Conservation (phyloP, 2,113 vertebrate genomes). For the Diphyllodes magnificus region DNA sequence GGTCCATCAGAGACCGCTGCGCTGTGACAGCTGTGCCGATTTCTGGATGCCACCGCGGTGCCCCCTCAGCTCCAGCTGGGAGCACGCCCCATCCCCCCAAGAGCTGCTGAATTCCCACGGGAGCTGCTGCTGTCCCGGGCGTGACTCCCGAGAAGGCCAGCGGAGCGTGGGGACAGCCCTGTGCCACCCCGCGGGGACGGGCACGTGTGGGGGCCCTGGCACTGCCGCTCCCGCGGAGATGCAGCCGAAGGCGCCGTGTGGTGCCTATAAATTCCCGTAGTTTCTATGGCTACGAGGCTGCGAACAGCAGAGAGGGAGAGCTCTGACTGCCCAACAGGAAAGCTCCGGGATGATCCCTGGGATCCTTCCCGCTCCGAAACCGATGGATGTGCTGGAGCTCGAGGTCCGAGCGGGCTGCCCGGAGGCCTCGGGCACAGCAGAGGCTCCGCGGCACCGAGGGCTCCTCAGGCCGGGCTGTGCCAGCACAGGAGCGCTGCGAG, state of each 20-base stretch:
- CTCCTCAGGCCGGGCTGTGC: not conserved
- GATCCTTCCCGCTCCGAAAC: not conserved
- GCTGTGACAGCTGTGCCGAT: rapidly evolving
- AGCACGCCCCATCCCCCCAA: not conserved
- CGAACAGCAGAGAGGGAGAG: not conserved
- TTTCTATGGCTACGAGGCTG: constrained; percentile 31
- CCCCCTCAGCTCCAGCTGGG: not conserved
- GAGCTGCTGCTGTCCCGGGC: not conserved
- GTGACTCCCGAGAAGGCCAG: rapidly evolving
- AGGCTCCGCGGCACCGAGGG: not conserved
- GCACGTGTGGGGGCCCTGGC: not conserved
- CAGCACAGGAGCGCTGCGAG: not conserved
- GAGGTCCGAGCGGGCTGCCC: not conserved
- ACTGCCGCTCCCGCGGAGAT: not conserved
- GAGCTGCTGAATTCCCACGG: not conserved
- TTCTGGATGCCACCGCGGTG: not conserved
- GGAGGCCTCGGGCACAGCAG: not conserved
- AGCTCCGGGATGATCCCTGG: not conserved
- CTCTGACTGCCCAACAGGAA: not conserved
- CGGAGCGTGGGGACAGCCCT: not conserved
- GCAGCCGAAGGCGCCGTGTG: not conserved
- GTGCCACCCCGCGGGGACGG: not conserved
- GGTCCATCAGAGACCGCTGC: rapidly evolving
- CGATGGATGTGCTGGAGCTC: not conserved
- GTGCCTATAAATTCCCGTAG: not conserved